Evolutionary conservation across 2,113 vertebrate genomes (phyloP).

Genomic region (Actenoides lindsayi): DNA sequence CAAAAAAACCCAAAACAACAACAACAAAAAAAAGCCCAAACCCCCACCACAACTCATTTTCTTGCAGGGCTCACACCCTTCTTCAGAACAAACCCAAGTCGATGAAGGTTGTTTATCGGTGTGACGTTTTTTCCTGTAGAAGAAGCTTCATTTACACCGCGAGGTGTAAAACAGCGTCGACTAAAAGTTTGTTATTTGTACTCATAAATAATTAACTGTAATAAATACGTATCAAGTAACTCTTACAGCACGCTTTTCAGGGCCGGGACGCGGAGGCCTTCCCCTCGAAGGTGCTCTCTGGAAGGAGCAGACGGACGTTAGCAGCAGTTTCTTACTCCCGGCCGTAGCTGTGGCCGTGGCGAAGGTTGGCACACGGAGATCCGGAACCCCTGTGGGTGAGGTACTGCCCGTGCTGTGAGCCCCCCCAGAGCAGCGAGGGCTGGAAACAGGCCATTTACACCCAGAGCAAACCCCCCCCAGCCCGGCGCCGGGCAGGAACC

Average conservation of each 20-base stretch:
- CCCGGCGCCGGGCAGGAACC: not conserved
- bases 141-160: constrained; percentile 84
- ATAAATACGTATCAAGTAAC: constrained; percentile 96
- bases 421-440: not conserved
- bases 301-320: constrained; percentile 65
- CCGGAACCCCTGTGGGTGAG: not conserved
- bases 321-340: constrained; percentile 77
- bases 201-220: constrained; percentile 98
- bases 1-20: not conserved
- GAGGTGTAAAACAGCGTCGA: constrained; percentile 78
- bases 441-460: accelerated
- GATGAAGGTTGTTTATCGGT: constrained; percentile 81
- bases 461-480: accelerated
- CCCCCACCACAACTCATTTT: not conserved
- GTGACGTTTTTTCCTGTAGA: constrained; percentile 81
- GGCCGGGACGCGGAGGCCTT: constrained; percentile 76
- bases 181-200: constrained; percentile 89
- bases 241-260: constrained; percentile 85
- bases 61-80: not conserved
- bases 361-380: not conserved
- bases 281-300: constrained; percentile 43
- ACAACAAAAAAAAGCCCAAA: too few relatives aligned
- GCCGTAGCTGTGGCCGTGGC: constrained; percentile 44
- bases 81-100: constrained; percentile 11
- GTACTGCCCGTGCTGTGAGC: not conserved